These are phyloP conservation scores for Callosobruchus maculatus DNA, from an alignment of 2,888 invertebrate species.

Conservation along the genomic window DNA sequence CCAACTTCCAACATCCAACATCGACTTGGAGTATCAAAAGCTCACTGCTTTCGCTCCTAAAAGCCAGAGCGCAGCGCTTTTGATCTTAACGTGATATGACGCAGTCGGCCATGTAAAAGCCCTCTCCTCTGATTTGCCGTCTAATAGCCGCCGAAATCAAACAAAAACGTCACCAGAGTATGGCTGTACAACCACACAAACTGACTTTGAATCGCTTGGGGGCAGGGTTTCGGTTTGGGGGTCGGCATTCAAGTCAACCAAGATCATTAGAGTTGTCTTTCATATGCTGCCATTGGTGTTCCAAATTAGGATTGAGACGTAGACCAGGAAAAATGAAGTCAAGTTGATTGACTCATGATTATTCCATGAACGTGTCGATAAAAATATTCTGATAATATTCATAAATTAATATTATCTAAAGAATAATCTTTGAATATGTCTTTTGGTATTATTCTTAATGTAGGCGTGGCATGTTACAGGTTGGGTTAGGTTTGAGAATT, in stretches of 20 bases:
- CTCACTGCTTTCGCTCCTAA: constrained; percentile 24
- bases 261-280: not conserved
- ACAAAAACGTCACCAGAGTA: constrained; percentile 8
- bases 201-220: not conserved
- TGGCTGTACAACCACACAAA: not conserved
- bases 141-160: constrained; percentile 34
- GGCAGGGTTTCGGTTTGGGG: not conserved
- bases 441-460: too few species aligned
- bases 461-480: too few species aligned
- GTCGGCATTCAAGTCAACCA: not conserved
- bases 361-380: too few species aligned
- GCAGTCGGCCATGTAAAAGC: constrained; percentile 41
- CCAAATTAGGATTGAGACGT: too few species aligned
- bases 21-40: constrained; percentile 23
- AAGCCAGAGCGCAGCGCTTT: constrained; percentile 40
- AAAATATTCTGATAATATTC: too few species aligned
- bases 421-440: too few species aligned
- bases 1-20: too few species aligned
- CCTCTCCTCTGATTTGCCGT: constrained; percentile 36
- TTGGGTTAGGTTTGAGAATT: too few species aligned
- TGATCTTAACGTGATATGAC: constrained; percentile 48
- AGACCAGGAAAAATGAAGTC: too few species aligned
- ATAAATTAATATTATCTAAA: too few species aligned
- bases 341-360: too few species aligned
- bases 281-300: not conserved